Percentiles rank a stretch among this genome's conserved stretches.
Conservation (phyloP, 2,888 invertebrate genomes). For the Melanostoma scalare region DNA sequence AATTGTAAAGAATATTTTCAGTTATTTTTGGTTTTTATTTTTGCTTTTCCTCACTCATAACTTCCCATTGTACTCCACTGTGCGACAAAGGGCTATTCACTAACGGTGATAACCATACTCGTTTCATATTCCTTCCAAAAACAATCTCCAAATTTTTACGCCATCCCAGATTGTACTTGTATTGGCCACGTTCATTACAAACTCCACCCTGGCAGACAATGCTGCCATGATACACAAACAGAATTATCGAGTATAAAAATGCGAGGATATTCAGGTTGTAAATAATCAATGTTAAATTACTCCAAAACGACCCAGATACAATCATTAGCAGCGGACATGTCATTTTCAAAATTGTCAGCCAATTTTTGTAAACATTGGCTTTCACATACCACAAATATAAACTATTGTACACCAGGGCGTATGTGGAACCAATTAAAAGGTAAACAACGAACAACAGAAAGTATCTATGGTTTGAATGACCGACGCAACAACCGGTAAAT, state of each 20-base stretch:
- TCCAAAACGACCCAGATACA: conserved; percentile 85
- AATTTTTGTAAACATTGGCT: conserved; percentile 77
- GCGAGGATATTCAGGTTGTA: conserved; percentile 88
- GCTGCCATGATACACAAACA: conserved; percentile 87
- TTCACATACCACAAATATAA: conserved; percentile 84
- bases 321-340: conserved; percentile 89
- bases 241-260: conserved; percentile 86
- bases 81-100: conserved; percentile 88
- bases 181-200: conserved; percentile 82
- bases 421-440: conserved; percentile 87
- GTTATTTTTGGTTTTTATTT: not conserved
- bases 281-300: conserved; percentile 87
- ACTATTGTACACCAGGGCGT: conserved; percentile 88
- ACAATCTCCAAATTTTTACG: conserved; percentile 87
- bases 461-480: conserved; percentile 92
- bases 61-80: conserved; percentile 87
- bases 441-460: conserved; percentile 91
- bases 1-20: not conserved
- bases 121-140: conserved; percentile 90
- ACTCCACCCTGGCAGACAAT: conserved; percentile 89
- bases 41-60: not conserved
- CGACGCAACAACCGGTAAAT: conserved; percentile 93
- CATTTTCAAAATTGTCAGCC: conserved; percentile 85
- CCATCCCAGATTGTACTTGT: conserved; percentile 87
- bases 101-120: conserved; percentile 91